A percentile compares a stretch with the other conserved stretches of the same genome.
Evolutionary conservation across 2,797 vertebrate genomes (phyloP).

Genomic region (Graptemys geographica): DNA sequence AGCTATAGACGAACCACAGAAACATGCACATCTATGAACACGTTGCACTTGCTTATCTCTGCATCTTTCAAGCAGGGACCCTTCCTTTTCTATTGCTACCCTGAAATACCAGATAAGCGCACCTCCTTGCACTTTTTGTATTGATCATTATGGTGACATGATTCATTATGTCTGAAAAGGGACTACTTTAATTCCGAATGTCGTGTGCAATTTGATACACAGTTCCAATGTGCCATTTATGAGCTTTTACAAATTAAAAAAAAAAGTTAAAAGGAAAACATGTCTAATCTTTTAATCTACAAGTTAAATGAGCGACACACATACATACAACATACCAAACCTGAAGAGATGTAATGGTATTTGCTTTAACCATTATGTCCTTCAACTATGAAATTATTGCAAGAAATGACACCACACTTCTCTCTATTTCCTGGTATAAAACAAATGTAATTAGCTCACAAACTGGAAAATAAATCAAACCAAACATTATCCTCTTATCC

Average conservation of each 20-base stretch:
- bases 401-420: background rate
- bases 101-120: background rate
- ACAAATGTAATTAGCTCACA: background rate
- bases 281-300: background rate
- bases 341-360: background rate
- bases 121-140: background rate
- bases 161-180: background rate
- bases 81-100: background rate
- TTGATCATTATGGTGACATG: background rate
- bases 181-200: background rate
- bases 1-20: background rate
- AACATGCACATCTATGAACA: background rate
- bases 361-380: background rate
- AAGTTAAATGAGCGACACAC: background rate
- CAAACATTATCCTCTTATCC: background rate
- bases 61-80: background rate
- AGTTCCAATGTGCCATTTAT: background rate
- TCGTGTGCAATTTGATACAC: background rate
- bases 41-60: background rate
- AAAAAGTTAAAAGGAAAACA: background rate
- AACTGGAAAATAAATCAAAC: background rate
- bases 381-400: background rate
- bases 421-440: background rate
- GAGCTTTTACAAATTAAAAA: background rate
- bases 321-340: background rate